phyloP scores from a whole-genome alignment of 2,888 invertebrate species.

The Chouioia cunea region DNA sequence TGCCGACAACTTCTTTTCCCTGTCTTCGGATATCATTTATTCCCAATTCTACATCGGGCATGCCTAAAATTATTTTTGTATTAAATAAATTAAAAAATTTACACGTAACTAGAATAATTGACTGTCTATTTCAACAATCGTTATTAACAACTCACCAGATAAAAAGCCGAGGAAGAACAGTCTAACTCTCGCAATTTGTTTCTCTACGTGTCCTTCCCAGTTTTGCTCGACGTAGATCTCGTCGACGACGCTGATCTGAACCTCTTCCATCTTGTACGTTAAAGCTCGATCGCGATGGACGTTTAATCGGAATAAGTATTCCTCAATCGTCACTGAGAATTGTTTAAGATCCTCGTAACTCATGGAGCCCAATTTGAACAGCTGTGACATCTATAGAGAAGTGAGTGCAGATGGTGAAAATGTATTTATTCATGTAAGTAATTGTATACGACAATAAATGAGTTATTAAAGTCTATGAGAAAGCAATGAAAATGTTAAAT shows the following conservation, averaged over 20 bases:
- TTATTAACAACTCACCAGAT: constrained; percentile 74
- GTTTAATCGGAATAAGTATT: constrained; percentile 87
- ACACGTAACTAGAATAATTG: no score
- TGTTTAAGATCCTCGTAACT: constrained; percentile 90
- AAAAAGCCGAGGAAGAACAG: constrained; percentile 97
- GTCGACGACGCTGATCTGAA: constrained; percentile 93
- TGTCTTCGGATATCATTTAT: constrained; percentile 97
- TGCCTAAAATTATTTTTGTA: constrained; percentile 76
- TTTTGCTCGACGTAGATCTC: constrained; percentile 92
- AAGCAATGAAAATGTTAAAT: background rate
- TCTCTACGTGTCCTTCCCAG: constrained; percentile 83
- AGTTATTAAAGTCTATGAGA: background rate
- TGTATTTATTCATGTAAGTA: constrained; percentile 1
- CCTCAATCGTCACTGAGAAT: constrained; percentile 92
- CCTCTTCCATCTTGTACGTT: constrained; percentile 95
- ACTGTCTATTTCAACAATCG: no score
- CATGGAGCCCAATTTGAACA: constrained; percentile 95
- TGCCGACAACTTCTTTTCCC: constrained; percentile 98
- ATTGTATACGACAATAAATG: constrained; percentile 4
- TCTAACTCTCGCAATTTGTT: constrained; percentile 94
- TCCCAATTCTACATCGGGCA: constrained; percentile 97
- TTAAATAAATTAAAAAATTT: no score
- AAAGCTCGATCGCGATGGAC: constrained; percentile 91
- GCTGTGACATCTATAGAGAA: constrained; percentile 82
- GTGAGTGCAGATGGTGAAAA: constrained; percentile 18